Conservation (phyloP, 37 sponge, comb jelly and placozoan species). For the Axinella damicornis region DNA sequence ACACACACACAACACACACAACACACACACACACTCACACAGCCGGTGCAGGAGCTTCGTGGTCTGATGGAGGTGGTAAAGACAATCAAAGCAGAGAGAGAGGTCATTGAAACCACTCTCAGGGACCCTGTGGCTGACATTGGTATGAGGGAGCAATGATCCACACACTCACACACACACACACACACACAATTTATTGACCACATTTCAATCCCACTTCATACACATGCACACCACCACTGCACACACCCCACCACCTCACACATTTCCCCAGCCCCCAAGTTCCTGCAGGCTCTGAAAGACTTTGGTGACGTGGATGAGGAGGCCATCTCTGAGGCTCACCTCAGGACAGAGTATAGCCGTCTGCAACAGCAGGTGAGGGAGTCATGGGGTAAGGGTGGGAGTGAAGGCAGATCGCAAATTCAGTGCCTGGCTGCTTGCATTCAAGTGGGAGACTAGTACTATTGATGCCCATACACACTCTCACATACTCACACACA, state of each 20-base stretch:
- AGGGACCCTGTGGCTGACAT: conserved; percentile 77
- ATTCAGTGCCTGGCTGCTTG: too few species aligned
- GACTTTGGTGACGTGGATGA: conserved; percentile 84
- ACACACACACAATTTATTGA: too few species aligned
- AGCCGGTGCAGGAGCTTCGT: conserved; percentile 81
- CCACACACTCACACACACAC: too few species aligned
- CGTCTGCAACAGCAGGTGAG: conserved; percentile 75
- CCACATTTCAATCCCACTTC: too few species aligned
- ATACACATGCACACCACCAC: too few species aligned
- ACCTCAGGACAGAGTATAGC: conserved; percentile 72
- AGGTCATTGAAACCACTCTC: conserved; percentile 69
- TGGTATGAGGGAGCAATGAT: conserved; percentile 49
- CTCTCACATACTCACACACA: too few species aligned
- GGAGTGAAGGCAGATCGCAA: not conserved
- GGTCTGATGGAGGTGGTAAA: conserved; percentile 87
- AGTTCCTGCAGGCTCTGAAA: conserved; percentile 83
- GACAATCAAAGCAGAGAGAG: conserved; percentile 88
- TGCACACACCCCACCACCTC: not conserved
- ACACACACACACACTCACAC: not conserved
- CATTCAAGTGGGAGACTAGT: not conserved
- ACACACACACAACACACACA: too few species aligned
- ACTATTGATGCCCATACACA: not conserved
- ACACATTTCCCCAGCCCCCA: conserved; percentile 49
- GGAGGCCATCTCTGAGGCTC: conserved; percentile 79
- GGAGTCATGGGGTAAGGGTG: not conserved